Conservation (phyloP, 2,888 invertebrate genomes). For the Cheilosia vernalis region DNA sequence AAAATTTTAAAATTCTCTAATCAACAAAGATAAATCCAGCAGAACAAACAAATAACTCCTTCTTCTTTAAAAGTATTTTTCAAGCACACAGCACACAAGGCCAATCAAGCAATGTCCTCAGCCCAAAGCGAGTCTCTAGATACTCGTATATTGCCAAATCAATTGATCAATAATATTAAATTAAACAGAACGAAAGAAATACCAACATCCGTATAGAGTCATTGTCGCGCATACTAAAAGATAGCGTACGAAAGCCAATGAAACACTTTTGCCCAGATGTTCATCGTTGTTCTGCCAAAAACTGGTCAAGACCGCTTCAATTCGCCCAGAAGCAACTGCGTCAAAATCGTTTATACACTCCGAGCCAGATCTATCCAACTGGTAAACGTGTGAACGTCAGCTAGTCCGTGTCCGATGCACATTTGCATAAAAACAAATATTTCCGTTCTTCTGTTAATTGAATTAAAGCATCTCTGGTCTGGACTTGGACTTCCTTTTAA, state of each 20-base stretch:
- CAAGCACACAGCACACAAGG: background rate
- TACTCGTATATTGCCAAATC: background rate
- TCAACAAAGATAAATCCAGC: background rate
- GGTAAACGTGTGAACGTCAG: background rate
- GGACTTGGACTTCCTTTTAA: conserved; percentile 33
- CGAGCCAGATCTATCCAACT: conserved; percentile 1
- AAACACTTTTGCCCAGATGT: conserved; percentile 2
- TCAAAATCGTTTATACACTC: background rate
- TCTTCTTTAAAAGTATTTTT: background rate
- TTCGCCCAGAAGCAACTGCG: conserved; percentile 19
- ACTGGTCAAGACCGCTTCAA: conserved; percentile 43
- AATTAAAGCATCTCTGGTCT: conserved; percentile 32
- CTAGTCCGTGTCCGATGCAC: background rate
- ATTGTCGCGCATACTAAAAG: background rate
- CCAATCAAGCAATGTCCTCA: background rate
- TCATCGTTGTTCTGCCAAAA: conserved; percentile 46
- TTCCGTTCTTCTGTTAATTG: conserved; percentile 32
- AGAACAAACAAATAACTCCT: background rate
- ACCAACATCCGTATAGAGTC: no score
- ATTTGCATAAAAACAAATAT: conserved; percentile 15
- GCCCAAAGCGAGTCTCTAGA: background rate
- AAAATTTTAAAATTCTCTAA: background rate
- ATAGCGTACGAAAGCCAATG: background rate
- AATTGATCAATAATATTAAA: background rate
- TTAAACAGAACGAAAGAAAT: background rate